These are phyloP conservation scores for Tanytarsus gracilentus DNA, from an alignment of 2,888 invertebrate species.

Conservation along the genomic window DNA sequence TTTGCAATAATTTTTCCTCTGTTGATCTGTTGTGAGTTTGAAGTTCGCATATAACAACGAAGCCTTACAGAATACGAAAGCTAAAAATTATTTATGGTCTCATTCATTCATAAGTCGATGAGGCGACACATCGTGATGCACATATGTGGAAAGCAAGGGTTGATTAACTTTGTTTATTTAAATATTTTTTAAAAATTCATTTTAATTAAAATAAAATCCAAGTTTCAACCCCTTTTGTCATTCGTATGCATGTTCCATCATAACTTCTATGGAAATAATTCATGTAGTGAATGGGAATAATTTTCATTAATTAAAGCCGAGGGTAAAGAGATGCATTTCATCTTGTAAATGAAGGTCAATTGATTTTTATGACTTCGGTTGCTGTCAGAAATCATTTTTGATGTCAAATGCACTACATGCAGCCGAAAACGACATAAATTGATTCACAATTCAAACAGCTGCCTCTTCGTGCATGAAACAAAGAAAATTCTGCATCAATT, in stretches of 20 bases:
- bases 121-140: neutral
- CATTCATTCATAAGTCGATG: constrained; percentile 14
- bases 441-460: too few relatives aligned
- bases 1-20: constrained; percentile 24
- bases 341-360: constrained; percentile 21
- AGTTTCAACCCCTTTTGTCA: too few relatives aligned
- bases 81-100: constrained; percentile 19
- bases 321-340: neutral
- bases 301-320: constrained; percentile 21
- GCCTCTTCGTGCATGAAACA: too few relatives aligned
- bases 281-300: neutral
- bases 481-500: too few relatives aligned
- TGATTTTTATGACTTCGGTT: neutral
- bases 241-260: too few relatives aligned
- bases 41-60: too few relatives aligned
- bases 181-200: too few relatives aligned
- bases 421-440: neutral
- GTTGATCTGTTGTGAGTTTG: too few relatives aligned
- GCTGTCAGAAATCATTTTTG: too few relatives aligned
- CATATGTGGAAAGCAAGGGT: neutral
- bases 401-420: neutral
- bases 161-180: neutral
- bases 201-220: too few relatives aligned
- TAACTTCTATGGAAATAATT: neutral
- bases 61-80: too few relatives aligned